These are phyloP conservation scores for Acanthurus lineatus DNA, from an alignment of 2,797 vertebrate genomes.

Conservation along the genomic window DNA sequence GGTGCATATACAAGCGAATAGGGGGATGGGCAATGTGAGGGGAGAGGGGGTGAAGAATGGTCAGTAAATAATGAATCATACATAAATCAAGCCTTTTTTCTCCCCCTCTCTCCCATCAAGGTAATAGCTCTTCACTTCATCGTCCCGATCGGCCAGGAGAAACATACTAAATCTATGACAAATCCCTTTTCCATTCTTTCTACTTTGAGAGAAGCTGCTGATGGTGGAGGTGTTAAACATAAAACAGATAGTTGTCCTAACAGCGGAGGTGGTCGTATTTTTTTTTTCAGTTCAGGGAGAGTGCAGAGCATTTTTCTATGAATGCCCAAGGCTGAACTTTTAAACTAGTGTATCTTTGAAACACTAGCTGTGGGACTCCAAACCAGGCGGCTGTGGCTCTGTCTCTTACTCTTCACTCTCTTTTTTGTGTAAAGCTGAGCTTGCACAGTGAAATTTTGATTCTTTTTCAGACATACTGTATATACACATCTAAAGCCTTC, in stretches of 20 bases:
- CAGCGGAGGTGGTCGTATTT: background rate
- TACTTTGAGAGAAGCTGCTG: background rate
- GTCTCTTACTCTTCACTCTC: background rate
- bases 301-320: constrained; percentile 24
- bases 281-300: constrained; percentile 45
- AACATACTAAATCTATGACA: constrained; percentile 41
- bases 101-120: constrained; percentile 70
- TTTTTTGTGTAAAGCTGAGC: constrained; percentile 49
- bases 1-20: constrained; percentile 49
- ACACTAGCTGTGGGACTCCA: constrained; percentile 17
- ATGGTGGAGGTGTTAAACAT: constrained; percentile 4
- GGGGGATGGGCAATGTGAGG: constrained; percentile 30
- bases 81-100: constrained; percentile 81
- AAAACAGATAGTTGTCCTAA: constrained; percentile 1
- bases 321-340: constrained; percentile 63
- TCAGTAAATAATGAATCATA: constrained; percentile 87
- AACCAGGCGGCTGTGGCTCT: constrained; percentile 14
- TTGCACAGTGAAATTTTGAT: constrained; percentile 52
- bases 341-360: constrained; percentile 42
- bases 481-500: constrained; percentile 29
- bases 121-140: constrained; percentile 77
- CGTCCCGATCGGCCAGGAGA: constrained; percentile 42
- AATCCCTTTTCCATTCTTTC: constrained; percentile 12
- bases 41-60: constrained; percentile 61
- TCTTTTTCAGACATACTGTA: constrained; percentile 18